A percentile compares a stretch with the other conserved stretches of the same genome.
phyloP scores from a whole-genome alignment of 1,140 invertebrate species.

The silkworm (Bombyx mori) region ASM3026992v2 NC_085118.1:3349001-3349500 shows the following conservation, averaged over 20 bases:
- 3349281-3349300: slow-evolving; percentile 81
- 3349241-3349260: neutral
- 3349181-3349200: too few species aligned
- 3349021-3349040: too few species aligned
- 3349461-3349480: slow-evolving; percentile 46
- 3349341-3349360: slow-evolving; percentile 46
- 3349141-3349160: too few species aligned
- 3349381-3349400: slow-evolving; percentile 59
- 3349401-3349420: slow-evolving; percentile 38
- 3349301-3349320: slow-evolving; percentile 84
- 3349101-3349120: too few species aligned
- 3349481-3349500: slow-evolving; percentile 47
- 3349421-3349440: slow-evolving; percentile 50
- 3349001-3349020: too few species aligned
- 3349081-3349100: too few species aligned
- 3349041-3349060: too few species aligned
- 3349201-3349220: too few species aligned
- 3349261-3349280: slow-evolving; percentile 76
- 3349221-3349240: too few species aligned
- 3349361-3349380: slow-evolving; percentile 57
- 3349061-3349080: too few species aligned
- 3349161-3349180: too few species aligned
- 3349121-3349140: too few species aligned
- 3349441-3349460: slow-evolving; percentile 53
- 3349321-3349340: slow-evolving; percentile 83